Base-by-base conservation (phyloP, 2,797 vertebrate species). In the Chromobotia macracanthus region DNA sequence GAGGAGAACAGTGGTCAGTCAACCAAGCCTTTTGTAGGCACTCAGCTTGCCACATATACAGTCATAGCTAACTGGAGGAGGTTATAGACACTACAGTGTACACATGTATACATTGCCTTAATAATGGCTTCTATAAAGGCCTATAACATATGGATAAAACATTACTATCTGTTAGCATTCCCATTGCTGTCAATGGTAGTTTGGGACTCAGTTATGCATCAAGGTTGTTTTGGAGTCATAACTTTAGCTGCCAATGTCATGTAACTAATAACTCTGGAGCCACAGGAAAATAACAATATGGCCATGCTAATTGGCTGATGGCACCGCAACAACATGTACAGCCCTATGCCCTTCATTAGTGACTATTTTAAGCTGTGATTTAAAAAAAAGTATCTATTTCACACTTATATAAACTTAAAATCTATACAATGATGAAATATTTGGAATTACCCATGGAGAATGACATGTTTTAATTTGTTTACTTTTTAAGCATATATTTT, bases 1-100 rank as follows among this genome's bases (percentile, higher is more conserved):
- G 91, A 94, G 90, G 74, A 79, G 86, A 61, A 73, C 51, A 83
- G 85, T 76, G 87, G 71, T 82, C 72, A 68, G 79, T 76, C 84
- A 85, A 80, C 81, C 72, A 84, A 84, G 79, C 83, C 80, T 60
- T 72, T 51, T 25, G 71, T 44, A 79, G 72, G 15, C 35, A 13
- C 58, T 35, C 46, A 75, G 68, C 46, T 81, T 75, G 19, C 61
- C 53, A n/a, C 28, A 67, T 56, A 58, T 16, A 46, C 44, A 23
- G 72, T 35, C 16, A 72, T 21, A 1, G 1, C 16, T 55, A 51
- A 38, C 50, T 75, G 28, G 25, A 50, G 31, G 31, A n/a, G 35
- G 35, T 53, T 44, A 75, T 55, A 55, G 23, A 38, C 8, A 38
- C 10, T 16, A 35, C 35, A 48, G 6, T 38, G 35, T n/a, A n/a